Evolutionary conservation across 2,888 invertebrate genomes (phyloP).

Genomic region (Rhamnusium bicolor): DNA sequence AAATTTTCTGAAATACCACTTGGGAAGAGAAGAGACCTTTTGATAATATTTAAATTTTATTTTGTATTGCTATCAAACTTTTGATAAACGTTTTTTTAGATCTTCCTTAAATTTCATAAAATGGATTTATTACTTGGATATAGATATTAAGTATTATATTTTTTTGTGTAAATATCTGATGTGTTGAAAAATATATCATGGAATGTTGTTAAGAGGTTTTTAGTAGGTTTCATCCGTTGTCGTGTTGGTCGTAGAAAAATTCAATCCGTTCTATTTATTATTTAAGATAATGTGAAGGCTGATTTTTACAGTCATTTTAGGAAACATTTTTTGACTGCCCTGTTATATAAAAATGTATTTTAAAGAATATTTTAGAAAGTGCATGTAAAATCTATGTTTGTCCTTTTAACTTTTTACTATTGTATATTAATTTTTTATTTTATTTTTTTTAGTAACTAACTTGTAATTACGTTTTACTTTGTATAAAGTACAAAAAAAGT

Average conservation of each 20-base stretch:
- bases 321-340: slow-evolving; percentile 28
- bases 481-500: slow-evolving; percentile 35
- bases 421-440: slow-evolving; percentile 27
- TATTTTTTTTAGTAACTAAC: slow-evolving; percentile 30
- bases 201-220: slow-evolving; percentile 24
- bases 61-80: background rate
- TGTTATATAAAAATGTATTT: slow-evolving; percentile 27
- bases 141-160: background rate
- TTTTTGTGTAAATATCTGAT: slow-evolving; percentile 20
- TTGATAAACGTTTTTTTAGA: background rate
- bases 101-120: background rate
- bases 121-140: background rate
- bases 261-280: slow-evolving; percentile 20
- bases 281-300: slow-evolving; percentile 28
- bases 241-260: slow-evolving; percentile 1
- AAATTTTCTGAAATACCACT: background rate
- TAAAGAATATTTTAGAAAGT: slow-evolving; percentile 23
- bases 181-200: slow-evolving; percentile 1
- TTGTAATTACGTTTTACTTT: slow-evolving; percentile 24
- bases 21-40: background rate
- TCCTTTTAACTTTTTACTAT: slow-evolving; percentile 25
- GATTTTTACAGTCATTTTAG: slow-evolving; percentile 29
- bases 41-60: background rate
- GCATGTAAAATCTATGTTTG: slow-evolving; percentile 31
- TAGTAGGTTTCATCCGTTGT: slow-evolving; percentile 27